phyloP scores from a whole-genome alignment of 2,797 vertebrate species.

The Sebastes wilsoni region DNA sequence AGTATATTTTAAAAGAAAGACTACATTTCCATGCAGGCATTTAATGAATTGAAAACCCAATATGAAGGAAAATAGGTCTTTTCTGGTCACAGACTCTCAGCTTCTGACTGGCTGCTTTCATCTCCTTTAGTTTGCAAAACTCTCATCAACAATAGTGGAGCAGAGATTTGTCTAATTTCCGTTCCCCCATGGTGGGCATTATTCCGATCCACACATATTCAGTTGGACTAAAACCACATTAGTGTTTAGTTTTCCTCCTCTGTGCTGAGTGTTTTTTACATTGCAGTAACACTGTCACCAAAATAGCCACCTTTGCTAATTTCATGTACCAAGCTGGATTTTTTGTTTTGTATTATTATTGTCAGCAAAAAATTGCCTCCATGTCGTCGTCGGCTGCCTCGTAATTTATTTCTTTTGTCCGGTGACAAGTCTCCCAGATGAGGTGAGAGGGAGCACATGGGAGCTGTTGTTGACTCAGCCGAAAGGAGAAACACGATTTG shows the following conservation, averaged over 20 bases:
- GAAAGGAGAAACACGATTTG: constrained; percentile 16
- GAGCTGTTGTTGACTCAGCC: constrained; percentile 65
- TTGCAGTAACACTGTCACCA: constrained; percentile 16
- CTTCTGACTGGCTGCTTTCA: background rate
- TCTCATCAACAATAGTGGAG: background rate
- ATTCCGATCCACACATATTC: constrained; percentile 7
- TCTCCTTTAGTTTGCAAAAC: background rate
- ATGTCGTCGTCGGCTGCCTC: constrained; percentile 20
- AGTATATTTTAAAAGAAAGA: background rate
- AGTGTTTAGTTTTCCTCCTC: constrained; percentile 16
- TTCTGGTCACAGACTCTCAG: background rate
- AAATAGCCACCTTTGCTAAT: constrained; percentile 61
- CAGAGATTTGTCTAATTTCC: constrained; percentile 8
- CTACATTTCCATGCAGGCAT: background rate
- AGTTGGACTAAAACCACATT: background rate
- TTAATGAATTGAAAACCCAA: background rate
- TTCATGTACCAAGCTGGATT: constrained; percentile 29
- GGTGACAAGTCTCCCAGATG: constrained; percentile 65
- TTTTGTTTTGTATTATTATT: constrained; percentile 3
- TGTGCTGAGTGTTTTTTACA: constrained; percentile 19
- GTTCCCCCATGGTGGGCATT: background rate
- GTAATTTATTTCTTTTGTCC: constrained; percentile 72
- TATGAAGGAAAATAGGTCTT: background rate
- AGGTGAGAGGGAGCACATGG: constrained; percentile 35
- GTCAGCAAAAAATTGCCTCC: constrained; percentile 67